Evolutionary conservation across 2,888 invertebrate species (phyloP).

Genomic region (Xestia sexstrigata): DNA sequence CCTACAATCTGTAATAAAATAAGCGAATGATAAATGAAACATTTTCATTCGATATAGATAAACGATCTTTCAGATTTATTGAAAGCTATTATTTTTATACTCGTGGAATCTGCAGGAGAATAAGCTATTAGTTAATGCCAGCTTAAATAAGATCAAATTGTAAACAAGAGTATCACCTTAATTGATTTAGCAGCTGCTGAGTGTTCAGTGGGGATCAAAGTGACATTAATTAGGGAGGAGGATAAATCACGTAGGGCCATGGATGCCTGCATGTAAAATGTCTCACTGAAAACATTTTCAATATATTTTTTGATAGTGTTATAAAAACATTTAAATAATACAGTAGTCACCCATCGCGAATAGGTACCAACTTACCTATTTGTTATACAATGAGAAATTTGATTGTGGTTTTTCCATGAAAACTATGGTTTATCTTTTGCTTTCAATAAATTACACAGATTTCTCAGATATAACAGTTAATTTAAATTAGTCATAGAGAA

Average conservation of each 20-base stretch:
- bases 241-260: conserved; percentile 8
- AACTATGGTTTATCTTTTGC: neutral
- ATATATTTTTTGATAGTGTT: neutral
- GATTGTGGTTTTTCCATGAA: neutral
- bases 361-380: neutral
- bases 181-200: conserved; percentile 9
- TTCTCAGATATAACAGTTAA: neutral
- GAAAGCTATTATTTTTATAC: conserved; percentile 5
- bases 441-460: neutral
- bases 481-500: neutral
- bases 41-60: conserved; percentile 24
- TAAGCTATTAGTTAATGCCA: conserved; percentile 1
- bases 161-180: conserved; percentile 1
- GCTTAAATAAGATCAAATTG: conserved; percentile 27
- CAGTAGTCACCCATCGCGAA: neutral
- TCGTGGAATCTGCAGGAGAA: conserved; percentile 1
- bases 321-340: neutral
- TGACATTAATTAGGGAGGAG: conserved; percentile 11
- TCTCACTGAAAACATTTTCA: neutral
- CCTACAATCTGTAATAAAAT: neutral
- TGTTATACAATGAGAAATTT: neutral
- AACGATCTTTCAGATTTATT: conserved; percentile 24
- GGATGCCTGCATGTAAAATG: conserved; percentile 12
- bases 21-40: conserved; percentile 30
- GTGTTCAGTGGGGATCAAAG: conserved; percentile 9